Evolutionary conservation across 2,888 invertebrate genomes (phyloP), one percentile per base, ranked within the genome.

Genomic region (Gandaritis pyraliata): DNA sequence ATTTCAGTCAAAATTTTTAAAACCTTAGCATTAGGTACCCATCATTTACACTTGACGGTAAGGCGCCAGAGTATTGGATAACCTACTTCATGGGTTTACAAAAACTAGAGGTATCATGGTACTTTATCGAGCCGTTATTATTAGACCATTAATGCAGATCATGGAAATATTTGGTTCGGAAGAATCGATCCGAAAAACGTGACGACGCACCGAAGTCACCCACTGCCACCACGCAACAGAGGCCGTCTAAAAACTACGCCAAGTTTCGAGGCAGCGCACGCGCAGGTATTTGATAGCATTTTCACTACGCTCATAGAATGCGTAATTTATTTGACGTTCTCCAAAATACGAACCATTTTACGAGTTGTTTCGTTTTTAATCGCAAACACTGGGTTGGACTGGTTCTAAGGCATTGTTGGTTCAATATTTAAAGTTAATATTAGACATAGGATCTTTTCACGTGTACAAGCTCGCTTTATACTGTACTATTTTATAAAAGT

Each of bases 251-350:
- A 41, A 13, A 15, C 10, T 8, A 41, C 41, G 41, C 41, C 15
- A 15, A 41, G 41, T 41, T 41, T 41, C 38, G 7, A 8, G 29
- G 23, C 46, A 8, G 30, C 13, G 29, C 10, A 48, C 13, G 16
- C 49, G 54, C 56, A 53, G 61, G 61, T 58, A 50, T 61, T 68
- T 61, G 61, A 65, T 62, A 33, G 47, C 50, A 36, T 61, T 64
- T 68, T 61, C 58, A 52, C 58, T 65, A 46, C 64, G 38, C 58
- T 58, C 65, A 56, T 64, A 67, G 46, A 64, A 58, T 65, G 61
- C 58, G 59, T 63, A 65, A 64, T 68, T 71, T 68, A 69, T 71
- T 68, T 58, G 67, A 67, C 62, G 65, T 67, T 61, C 46, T 61
- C 64, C 55, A 58, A 69, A 69, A 69, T 61, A 69, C 67, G 47